These are phyloP conservation scores for Burhinus oedicnemus DNA, from an alignment of 2,113 vertebrate species.

Conservation along the genomic window DNA sequence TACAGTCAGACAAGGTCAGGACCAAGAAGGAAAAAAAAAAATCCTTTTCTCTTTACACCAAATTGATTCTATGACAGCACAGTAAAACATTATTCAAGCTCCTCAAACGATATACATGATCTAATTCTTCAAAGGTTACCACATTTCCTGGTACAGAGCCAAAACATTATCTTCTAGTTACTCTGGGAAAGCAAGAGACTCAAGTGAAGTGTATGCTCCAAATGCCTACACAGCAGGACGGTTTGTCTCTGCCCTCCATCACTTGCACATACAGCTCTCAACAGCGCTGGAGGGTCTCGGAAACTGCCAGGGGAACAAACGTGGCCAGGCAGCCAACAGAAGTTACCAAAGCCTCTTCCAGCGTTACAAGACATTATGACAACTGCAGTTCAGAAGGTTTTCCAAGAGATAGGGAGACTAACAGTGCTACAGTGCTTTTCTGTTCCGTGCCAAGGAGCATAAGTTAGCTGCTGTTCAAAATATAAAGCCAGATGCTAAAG, in stretches of 20 bases:
- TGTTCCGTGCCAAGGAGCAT: neutral
- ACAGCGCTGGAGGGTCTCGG: neutral
- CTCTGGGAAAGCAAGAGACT: neutral
- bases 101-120: neutral
- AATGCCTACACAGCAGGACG: neutral
- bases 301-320: neutral
- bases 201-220: fast-evolving
- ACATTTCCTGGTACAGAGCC: neutral
- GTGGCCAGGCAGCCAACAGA: neutral
- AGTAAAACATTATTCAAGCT: neutral
- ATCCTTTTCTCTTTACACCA: neutral
- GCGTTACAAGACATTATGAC: fast-evolving
- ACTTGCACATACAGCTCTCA: neutral
- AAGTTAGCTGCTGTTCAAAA: neutral
- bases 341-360: neutral
- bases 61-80: neutral
- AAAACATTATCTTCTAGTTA: neutral
- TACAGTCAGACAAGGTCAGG: neutral
- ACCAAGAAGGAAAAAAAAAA: neutral
- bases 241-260: neutral
- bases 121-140: neutral
- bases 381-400: neutral
- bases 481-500: neutral
- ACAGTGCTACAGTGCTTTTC: neutral
- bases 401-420: neutral